Evolutionary conservation across 2,113 vertebrate genomes (phyloP).

Genomic region (Malurus cyaneus): DNA sequence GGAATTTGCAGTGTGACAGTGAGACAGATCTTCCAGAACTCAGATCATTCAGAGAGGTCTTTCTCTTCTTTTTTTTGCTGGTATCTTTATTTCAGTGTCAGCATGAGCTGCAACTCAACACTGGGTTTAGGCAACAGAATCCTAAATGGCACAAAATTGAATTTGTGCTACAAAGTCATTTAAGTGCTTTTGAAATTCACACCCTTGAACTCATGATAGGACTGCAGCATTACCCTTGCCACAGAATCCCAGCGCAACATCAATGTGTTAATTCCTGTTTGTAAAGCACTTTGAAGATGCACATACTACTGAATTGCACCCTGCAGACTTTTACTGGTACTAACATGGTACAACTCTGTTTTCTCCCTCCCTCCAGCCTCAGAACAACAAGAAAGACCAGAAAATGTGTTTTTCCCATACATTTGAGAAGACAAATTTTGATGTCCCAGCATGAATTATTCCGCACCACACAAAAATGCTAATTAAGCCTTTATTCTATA

Average conservation of each 20-base stretch:
- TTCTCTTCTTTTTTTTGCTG: background rate
- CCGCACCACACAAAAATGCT: slow-evolving; percentile 61
- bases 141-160: background rate
- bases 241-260: background rate
- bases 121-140: background rate
- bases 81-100: background rate
- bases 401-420: slow-evolving; percentile 30
- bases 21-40: background rate
- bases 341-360: background rate
- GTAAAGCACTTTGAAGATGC: slow-evolving; percentile 27
- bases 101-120: background rate
- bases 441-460: slow-evolving; percentile 65
- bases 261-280: background rate
- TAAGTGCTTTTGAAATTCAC: slow-evolving; percentile 20
- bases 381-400: slow-evolving; percentile 34
- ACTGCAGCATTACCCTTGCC: background rate
- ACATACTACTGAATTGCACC: background rate
- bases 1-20: background rate
- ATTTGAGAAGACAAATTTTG: slow-evolving; percentile 39
- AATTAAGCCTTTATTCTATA: slow-evolving; percentile 66
- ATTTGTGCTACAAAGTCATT: slow-evolving; percentile 23
- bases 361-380: background rate
- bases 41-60: background rate
- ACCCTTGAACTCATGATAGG: background rate
- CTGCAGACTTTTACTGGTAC: slow-evolving; percentile 15